A percentile compares a stretch with the other conserved stretches of the same genome.
phyloP scores from a whole-genome alignment of 2,113 vertebrate genomes.

The Erpornis zantholeuca region DNA sequence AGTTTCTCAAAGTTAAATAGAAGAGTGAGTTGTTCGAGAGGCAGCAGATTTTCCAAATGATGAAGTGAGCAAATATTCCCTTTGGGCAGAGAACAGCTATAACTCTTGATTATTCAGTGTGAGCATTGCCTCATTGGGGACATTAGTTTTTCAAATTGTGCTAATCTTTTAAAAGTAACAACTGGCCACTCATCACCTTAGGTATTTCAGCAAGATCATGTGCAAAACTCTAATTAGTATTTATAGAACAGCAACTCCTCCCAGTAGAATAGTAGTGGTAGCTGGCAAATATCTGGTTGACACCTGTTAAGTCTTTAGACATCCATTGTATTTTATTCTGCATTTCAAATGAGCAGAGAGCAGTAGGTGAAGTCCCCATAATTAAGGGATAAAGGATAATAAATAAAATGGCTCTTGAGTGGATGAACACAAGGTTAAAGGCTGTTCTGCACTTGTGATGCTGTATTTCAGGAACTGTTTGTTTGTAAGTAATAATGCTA shows the following conservation, averaged over 20 bases:
- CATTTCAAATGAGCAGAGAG: conserved; percentile 58
- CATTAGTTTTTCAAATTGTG: conserved; percentile 71
- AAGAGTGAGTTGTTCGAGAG: conserved; percentile 58
- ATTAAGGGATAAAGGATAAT: conserved; percentile 57
- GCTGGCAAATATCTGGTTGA: conserved; percentile 66
- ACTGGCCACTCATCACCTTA: conserved; percentile 72
- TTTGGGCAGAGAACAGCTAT: conserved; percentile 62
- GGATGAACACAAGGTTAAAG: conserved; percentile 44
- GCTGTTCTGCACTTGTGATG: neutral
- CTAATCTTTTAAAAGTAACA: conserved; percentile 75
- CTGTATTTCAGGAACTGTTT: neutral
- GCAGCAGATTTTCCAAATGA: conserved; percentile 71
- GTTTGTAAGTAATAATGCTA: neutral
- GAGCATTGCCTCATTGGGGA: conserved; percentile 67
- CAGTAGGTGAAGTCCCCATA: conserved; percentile 50
- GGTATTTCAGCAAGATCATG: conserved; percentile 69
- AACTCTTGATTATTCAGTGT: conserved; percentile 71
- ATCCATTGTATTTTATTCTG: conserved; percentile 59
- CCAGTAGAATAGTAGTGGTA: conserved; percentile 49
- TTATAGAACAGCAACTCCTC: conserved; percentile 67
- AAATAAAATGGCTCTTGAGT: conserved; percentile 41
- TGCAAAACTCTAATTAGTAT: conserved; percentile 73
- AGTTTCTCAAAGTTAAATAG: conserved; percentile 68
- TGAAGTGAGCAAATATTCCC: conserved; percentile 68
- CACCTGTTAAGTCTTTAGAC: conserved; percentile 65